Evolutionary conservation across 2,888 invertebrate genomes (phyloP), one percentile per base, ranked within the genome.

Genomic region (Polietes domitor): DNA sequence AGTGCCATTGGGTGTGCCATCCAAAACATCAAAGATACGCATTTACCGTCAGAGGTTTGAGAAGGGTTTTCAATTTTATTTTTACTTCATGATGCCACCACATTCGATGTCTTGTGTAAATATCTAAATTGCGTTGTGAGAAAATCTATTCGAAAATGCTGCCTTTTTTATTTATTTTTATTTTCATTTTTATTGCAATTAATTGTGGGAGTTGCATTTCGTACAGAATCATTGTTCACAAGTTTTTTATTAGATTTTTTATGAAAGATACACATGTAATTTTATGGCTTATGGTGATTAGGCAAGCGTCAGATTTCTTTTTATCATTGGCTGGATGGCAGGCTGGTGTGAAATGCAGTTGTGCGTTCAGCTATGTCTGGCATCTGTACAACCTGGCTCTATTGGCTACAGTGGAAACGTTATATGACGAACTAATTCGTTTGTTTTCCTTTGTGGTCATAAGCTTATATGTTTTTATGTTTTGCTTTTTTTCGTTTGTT

Each of bases 131-230:
- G 9, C 37, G 12, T 9, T 7, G 37, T 37, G 37, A 12, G 37
- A 37, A 37, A 37, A 37, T 37, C 10, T 2, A 37, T 7, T 37
- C 12, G 37, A 37, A 37, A 7, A 37, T n/a, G n/a, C n/a, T n/a
- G 37, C 12, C 12, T 37, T 1, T 37, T 37, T 37, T 37, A 37
- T 37, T 10, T 50, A 7, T 50, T 17, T 50, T 61, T 74, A 37
- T 68, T 24, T 43, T 58, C 55, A 37, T 1, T 81, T 68, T 43
- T 73, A 24, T 43, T 10, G n/a, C 6, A 24, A 47, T 71, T 65
- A 65, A 75, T 82, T 75, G 70, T 78, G 82, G 68, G 77, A 77
- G 61, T 61, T 73, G 68, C 5, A 55, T 41, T 82, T 77, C 41
- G 70, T n/a, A 50, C 26, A 21, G 24, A 61, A 55, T 32, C 32